Base-by-base conservation (phyloP, 2,797 vertebrate genomes). In the Arctocebus calabarensis region DNA sequence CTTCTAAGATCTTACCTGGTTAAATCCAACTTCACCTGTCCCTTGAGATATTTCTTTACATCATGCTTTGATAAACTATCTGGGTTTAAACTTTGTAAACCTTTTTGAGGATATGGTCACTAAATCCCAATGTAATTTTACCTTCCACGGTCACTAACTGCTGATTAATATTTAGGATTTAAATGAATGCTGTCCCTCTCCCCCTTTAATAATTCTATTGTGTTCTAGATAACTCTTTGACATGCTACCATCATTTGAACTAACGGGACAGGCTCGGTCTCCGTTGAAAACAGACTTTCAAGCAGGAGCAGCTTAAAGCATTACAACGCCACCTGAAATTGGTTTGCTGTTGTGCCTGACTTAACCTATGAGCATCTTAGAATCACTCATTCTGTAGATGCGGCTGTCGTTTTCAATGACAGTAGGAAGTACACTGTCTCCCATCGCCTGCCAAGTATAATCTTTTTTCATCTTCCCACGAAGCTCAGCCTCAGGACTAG, bases 371-470 rank as follows among this genome's bases (percentile, higher is more conserved):
- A 48, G 61, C 61, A 83, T 94, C 87, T 95, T 68, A 59, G 74
- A 92, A n/a, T 87, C 68, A 37, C 66, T 27, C 48, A 55, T 37
- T 75, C 68, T 29, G 59, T 32, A 57, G 87, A 90, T 9, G 85
- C 62, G 59, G 81, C 59, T 92, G 90, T 88, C 85, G 73, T 61
- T 79, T 93, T 75, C 48, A 57, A 88, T 14, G 75, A 92, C 82
- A 37, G 43, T 34, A 40, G 55, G 29, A 83, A 84, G 77, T 59
- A 4, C 5, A 45, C 29, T 20, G 75, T 62, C 40, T 93, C 73
- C 62, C 59, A 32, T 29, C 16, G 3, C 32, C 23, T 29, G 45
- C 48, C 85, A 27, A 77, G 78, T 5, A 74, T 34, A 16, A 17
- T 55, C 45, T 87, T 82, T 43, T 37, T 2, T 29, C 23, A 61